A percentile compares a stretch with the other conserved stretches of the same genome.
phyloP scores from a whole-genome alignment of 2,888 invertebrate genomes.

The Leptinotarsa rubiginosa region DNA sequence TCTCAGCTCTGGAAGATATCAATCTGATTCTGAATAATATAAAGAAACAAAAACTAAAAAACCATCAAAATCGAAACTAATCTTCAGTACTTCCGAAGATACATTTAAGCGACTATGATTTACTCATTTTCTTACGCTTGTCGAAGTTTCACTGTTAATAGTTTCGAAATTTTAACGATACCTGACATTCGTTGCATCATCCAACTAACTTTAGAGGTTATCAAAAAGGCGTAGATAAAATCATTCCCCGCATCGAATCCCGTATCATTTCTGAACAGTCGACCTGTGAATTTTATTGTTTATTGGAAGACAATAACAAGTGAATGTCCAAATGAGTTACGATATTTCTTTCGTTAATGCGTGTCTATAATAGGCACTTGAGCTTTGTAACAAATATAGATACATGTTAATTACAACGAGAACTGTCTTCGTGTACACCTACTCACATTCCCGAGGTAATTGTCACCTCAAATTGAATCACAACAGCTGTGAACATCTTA shows the following conservation, averaged over 20 bases:
- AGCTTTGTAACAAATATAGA: slow-evolving; percentile 15
- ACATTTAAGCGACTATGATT: background rate
- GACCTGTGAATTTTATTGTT: slow-evolving; percentile 22
- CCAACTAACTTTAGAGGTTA: background rate
- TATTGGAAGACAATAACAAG: slow-evolving; percentile 20
- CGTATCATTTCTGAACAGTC: background rate
- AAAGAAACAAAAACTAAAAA: too few species aligned
- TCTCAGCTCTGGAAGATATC: too few species aligned
- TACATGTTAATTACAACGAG: slow-evolving; percentile 19
- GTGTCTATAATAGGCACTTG: slow-evolving; percentile 10
- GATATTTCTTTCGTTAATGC: background rate
- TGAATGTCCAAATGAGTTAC: slow-evolving; percentile 23
- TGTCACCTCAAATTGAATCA: slow-evolving; percentile 12
- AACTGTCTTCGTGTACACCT: slow-evolving; percentile 15
- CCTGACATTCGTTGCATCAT: background rate
- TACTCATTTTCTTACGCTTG: background rate
- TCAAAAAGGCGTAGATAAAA: slow-evolving; percentile 22
- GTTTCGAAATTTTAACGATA: slow-evolving; percentile 10
- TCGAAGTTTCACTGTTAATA: background rate
- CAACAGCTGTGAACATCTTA: background rate
- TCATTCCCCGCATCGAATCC: slow-evolving; percentile 8
- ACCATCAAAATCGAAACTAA: too few species aligned
- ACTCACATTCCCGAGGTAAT: background rate
- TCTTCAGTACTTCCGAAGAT: too few species aligned
- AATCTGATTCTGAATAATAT: too few species aligned